These are phyloP conservation scores for Microcebus jonahi DNA, from an alignment of 2,113 vertebrate genomes.

Conservation along the genomic window DNA sequence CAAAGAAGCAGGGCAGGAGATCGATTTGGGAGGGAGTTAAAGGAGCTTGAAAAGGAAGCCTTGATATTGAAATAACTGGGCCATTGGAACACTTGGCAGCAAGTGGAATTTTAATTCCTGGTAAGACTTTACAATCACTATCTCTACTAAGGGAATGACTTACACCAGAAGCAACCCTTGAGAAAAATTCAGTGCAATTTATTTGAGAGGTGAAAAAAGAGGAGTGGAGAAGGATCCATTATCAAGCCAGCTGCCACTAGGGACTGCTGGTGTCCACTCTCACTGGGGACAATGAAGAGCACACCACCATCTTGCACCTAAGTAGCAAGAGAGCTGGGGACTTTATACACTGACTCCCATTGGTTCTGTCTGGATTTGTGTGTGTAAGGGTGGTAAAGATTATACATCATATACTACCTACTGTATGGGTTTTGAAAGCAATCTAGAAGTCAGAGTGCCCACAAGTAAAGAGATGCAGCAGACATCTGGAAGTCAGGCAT, in stretches of 20 bases:
- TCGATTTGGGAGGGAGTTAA: background rate
- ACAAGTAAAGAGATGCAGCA: background rate
- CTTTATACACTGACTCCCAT: accelerated
- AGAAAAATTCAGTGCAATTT: background rate
- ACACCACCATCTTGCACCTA: background rate
- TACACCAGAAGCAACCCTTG: background rate
- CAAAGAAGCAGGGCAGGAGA: background rate
- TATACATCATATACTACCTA: background rate
- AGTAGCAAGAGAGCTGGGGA: background rate
- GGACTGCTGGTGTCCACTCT: background rate
- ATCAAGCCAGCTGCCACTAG: background rate
- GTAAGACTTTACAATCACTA: background rate
- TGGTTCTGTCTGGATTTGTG: background rate
- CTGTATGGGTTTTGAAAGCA: accelerated
- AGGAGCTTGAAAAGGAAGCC: background rate
- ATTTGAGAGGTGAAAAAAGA: background rate
- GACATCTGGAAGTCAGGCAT: accelerated
- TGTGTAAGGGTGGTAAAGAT: background rate
- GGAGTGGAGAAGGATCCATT: no score
- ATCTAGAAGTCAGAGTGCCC: accelerated
- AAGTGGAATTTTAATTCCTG: background rate
- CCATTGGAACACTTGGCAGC: background rate
- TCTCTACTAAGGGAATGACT: background rate
- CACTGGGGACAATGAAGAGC: background rate
- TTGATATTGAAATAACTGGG: background rate